Evolutionary conservation across 2,797 vertebrate species (phyloP).

Genomic region (Catostomus latipinnis): DNA sequence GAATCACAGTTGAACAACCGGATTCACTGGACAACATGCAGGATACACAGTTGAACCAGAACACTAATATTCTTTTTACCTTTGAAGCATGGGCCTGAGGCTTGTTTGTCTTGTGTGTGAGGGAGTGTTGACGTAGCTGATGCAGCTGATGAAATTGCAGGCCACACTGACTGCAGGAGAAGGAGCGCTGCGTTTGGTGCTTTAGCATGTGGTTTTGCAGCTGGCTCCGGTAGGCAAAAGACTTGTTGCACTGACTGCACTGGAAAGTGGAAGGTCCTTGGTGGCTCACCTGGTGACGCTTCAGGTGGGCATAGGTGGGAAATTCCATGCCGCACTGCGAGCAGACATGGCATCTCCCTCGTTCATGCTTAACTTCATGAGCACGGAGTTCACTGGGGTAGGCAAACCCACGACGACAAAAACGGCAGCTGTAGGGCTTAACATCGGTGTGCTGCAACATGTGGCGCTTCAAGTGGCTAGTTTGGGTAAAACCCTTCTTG

Average conservation of each 20-base stretch:
- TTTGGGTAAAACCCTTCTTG: constrained; percentile 97
- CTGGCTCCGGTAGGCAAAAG: constrained; percentile 97
- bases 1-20: neutral
- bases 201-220: constrained; percentile 97
- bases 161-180: constrained; percentile 95
- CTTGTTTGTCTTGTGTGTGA: constrained; percentile 91
- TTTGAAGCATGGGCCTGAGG: constrained; percentile 42
- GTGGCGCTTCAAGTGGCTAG: constrained; percentile 97
- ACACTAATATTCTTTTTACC: constrained; percentile 35
- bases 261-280: constrained; percentile 94
- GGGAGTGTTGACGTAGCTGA: constrained; percentile 95
- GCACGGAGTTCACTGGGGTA: constrained; percentile 96
- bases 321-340: constrained; percentile 96
- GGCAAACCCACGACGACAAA: constrained; percentile 94
- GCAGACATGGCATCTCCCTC: constrained; percentile 92
- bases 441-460: constrained; percentile 96
- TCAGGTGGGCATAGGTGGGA: constrained; percentile 95
- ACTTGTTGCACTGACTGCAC: constrained; percentile 95
- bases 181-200: constrained; percentile 94
- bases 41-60: neutral
- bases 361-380: constrained; percentile 94
- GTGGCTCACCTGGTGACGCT: constrained; percentile 94
- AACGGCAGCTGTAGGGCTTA: constrained; percentile 97
- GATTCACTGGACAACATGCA: neutral
- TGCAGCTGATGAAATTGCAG: constrained; percentile 98